phyloP scores from a whole-genome alignment of 1,140 invertebrate genomes.

The Magallana gigas region DNA sequence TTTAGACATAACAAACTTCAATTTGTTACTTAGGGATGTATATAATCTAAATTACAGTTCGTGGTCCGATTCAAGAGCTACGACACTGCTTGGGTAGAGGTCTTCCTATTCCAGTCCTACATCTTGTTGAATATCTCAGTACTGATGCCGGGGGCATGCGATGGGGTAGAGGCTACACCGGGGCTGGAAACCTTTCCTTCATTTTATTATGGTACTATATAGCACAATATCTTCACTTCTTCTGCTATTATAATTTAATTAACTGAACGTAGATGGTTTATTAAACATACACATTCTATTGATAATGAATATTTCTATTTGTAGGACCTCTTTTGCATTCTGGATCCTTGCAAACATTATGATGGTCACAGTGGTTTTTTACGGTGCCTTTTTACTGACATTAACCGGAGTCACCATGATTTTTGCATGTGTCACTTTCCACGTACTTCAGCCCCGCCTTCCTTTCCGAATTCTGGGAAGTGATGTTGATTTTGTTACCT shows the following conservation, averaged over 20 bases:
- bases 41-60: slow-evolving; percentile 55
- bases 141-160: slow-evolving; percentile 67
- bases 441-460: slow-evolving; percentile 61
- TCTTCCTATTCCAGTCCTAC: slow-evolving; percentile 68
- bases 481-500: slow-evolving; percentile 57
- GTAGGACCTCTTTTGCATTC: slow-evolving; percentile 71
- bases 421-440: slow-evolving; percentile 65
- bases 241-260: neutral
- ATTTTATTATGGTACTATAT: slow-evolving; percentile 70
- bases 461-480: slow-evolving; percentile 63
- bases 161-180: slow-evolving; percentile 65
- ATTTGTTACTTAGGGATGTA: no score
- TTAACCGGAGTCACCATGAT: slow-evolving; percentile 69
- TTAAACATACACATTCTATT: neutral
- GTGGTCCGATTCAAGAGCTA: slow-evolving; percentile 49
- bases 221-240: neutral
- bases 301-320: slow-evolving; percentile 41
- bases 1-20: no score
- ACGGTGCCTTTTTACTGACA: slow-evolving; percentile 65
- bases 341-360: slow-evolving; percentile 70
- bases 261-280: neutral
- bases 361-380: slow-evolving; percentile 68
- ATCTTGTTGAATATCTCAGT: slow-evolving; percentile 67
- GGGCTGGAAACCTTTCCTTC: slow-evolving; percentile 66
- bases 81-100: slow-evolving; percentile 63